Percentiles rank a stretch among this genome's conserved stretches.
Evolutionary conservation across 2,888 invertebrate genomes (phyloP).

Genomic region (Chydorus sphaericus): DNA sequence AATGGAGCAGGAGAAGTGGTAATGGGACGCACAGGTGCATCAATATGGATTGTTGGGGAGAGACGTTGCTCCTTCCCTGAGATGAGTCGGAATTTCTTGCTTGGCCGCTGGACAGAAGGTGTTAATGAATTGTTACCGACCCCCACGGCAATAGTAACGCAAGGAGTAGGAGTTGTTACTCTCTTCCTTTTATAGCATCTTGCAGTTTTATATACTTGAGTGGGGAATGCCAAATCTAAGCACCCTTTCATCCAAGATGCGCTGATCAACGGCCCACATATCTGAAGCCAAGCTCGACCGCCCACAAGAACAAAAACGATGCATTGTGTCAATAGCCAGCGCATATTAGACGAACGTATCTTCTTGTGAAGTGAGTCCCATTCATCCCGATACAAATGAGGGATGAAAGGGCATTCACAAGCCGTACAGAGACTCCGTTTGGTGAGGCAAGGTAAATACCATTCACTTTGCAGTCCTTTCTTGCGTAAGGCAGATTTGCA

Average conservation of each 20-base stretch:
- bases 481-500: neutral
- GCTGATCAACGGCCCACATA: conserved; percentile 1
- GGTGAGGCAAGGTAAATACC: neutral
- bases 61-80: neutral
- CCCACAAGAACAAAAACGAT: neutral
- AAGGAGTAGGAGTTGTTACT: too few species aligned
- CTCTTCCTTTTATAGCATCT: too few species aligned
- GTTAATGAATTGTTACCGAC: too few species aligned
- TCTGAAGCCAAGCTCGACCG: neutral
- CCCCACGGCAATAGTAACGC: too few species aligned
- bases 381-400: neutral
- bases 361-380: neutral
- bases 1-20: too few species aligned
- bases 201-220: too few species aligned
- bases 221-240: too few species aligned
- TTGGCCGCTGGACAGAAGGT: neutral
- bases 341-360: neutral
- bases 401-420: conserved; percentile 2
- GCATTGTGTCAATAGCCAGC: neutral
- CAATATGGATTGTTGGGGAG: too few species aligned
- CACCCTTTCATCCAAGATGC: too few species aligned
- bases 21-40: too few species aligned
- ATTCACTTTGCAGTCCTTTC: neutral
- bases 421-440: neutral
- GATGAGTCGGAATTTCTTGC: neutral